Percentiles rank a stretch among this genome's conserved stretches.
These are phyloP conservation scores for Stenoptilia bipunctidactyla DNA, from an alignment of 2,888 invertebrate species.

Conservation along the genomic window DNA sequence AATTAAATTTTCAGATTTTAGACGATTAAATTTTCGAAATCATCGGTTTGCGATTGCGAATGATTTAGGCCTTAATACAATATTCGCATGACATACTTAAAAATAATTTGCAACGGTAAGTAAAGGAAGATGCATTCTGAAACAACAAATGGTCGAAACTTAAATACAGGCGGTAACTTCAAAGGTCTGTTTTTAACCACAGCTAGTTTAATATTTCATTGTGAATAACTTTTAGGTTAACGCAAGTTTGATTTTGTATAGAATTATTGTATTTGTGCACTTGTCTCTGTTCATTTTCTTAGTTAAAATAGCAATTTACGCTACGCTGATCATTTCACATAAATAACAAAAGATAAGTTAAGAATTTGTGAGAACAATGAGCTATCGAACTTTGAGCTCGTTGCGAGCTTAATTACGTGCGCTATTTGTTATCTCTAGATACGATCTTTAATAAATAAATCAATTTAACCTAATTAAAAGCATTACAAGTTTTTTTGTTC, in stretches of 20 bases:
- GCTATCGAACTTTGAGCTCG: slow-evolving; percentile 36
- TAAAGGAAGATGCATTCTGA: too few species aligned
- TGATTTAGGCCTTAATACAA: too few species aligned
- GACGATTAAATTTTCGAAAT: too few species aligned
- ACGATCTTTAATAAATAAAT: slow-evolving; percentile 61
- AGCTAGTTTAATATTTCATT: slow-evolving; percentile 56
- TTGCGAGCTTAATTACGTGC: slow-evolving; percentile 62
- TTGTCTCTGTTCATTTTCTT: slow-evolving; percentile 10
- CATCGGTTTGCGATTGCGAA: too few species aligned
- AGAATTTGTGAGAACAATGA: slow-evolving; percentile 22
- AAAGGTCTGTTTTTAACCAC: slow-evolving; percentile 37
- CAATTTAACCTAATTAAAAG: slow-evolving; percentile 72
- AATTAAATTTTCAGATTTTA: neutral
- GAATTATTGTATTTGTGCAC: slow-evolving; percentile 7
- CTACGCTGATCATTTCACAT: slow-evolving; percentile 1
- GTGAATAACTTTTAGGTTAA: slow-evolving; percentile 44
- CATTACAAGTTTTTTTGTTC: slow-evolving; percentile 68
- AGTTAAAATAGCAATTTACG: slow-evolving; percentile 4
- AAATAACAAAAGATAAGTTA: slow-evolving; percentile 10
- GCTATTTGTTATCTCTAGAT: slow-evolving; percentile 41
- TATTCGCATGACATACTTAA: too few species aligned
- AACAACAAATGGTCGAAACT: too few species aligned
- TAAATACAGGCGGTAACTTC: too few species aligned
- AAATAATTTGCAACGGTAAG: too few species aligned
- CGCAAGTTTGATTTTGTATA: slow-evolving; percentile 21